Evolutionary conservation across 2,797 vertebrate species (phyloP).

Genomic region (Rhinatrema bivittatum): DNA sequence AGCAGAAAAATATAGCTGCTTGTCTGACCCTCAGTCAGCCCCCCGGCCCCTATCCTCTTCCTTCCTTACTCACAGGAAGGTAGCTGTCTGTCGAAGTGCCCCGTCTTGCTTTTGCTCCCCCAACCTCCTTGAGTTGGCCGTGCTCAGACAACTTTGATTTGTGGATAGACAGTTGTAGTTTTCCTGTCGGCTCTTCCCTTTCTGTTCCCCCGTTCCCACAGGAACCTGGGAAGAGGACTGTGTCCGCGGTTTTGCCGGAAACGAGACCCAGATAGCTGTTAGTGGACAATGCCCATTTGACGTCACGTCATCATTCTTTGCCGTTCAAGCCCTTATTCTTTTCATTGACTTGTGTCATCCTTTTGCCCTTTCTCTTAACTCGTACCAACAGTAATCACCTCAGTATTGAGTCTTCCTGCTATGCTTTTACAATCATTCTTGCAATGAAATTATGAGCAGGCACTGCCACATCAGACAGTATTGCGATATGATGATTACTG

Average conservation of each 20-base stretch:
- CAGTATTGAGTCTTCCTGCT: no score
- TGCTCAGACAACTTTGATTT: slow-evolving; percentile 31
- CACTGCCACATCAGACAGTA: no score
- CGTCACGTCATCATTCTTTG: slow-evolving; percentile 21
- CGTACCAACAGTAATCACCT: no score
- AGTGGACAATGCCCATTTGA: slow-evolving; percentile 30
- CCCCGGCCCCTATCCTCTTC: background rate
- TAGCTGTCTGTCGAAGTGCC: slow-evolving; percentile 1
- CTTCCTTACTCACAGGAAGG: slow-evolving; percentile 14
- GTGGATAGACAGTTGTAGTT: slow-evolving; percentile 19
- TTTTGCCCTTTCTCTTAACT: no score
- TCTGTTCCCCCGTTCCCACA: slow-evolving; percentile 57
- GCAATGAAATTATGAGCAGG: no score
- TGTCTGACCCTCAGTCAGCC: background rate
- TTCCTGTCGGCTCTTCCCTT: slow-evolving; percentile 45
- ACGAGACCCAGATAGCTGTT: slow-evolving; percentile 23
- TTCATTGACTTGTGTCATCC: background rate
- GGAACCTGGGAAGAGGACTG: slow-evolving; percentile 42
- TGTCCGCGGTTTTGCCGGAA: slow-evolving; percentile 38
- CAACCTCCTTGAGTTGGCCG: background rate
- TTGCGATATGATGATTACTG: no score
- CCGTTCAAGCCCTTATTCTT: background rate
- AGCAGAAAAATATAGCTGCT: slow-evolving; percentile 2
- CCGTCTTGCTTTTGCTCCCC: background rate
- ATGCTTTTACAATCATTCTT: no score